Percentiles rank a stretch among this genome's conserved stretches.
These are phyloP conservation scores for Leptopilina syphax DNA, from an alignment of 2,888 invertebrate species.

Conservation along the genomic window DNA sequence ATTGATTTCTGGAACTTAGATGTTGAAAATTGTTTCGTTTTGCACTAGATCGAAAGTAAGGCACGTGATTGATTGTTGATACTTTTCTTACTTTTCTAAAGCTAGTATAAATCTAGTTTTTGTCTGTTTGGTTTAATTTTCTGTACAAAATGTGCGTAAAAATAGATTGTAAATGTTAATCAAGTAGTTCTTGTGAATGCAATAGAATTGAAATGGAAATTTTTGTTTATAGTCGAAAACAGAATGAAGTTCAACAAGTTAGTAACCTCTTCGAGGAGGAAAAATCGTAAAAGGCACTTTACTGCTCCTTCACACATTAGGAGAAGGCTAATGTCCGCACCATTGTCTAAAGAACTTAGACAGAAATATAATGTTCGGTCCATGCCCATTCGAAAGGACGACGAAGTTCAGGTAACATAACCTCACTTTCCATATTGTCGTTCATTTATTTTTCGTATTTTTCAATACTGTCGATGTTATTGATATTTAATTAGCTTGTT, in stretches of 20 bases:
- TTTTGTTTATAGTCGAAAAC: conserved; percentile 22
- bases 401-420: conserved; percentile 95
- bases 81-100: not conserved
- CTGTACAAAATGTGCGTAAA: no score
- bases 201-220: not conserved
- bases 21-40: not conserved
- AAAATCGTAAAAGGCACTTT: conserved; percentile 98
- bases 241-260: conserved; percentile 97
- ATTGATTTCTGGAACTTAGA: not conserved
- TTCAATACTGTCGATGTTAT: no score
- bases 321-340: conserved; percentile 97
- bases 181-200: no score
- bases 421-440: conserved; percentile 17
- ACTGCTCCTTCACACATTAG: conserved; percentile 99
- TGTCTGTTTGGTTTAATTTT: not conserved
- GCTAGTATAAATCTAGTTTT: not conserved
- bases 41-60: not conserved
- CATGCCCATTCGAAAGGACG: conserved; percentile 99
- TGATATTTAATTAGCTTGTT: no score
- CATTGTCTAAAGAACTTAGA: conserved; percentile 97
- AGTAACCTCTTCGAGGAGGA: conserved; percentile 96
- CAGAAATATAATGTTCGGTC: conserved; percentile 98
- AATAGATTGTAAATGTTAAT: no score
- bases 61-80: conserved; percentile 34
- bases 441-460: no score